Base-by-base conservation (phyloP, 2,888 invertebrate genomes). In the Phrixothrix hirtus region DNA sequence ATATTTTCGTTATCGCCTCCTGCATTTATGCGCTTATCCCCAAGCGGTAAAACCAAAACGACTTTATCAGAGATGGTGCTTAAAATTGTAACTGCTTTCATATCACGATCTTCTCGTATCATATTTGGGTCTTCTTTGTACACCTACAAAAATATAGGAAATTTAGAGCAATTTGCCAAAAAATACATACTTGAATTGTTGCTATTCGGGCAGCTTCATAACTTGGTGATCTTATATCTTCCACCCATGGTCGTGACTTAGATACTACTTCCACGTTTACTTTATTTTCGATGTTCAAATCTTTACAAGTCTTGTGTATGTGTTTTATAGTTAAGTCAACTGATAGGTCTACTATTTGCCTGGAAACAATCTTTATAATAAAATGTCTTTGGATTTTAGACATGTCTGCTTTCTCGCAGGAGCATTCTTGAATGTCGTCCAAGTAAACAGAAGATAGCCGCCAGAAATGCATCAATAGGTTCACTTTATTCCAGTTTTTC, bases 391-490 rank as follows among this genome's bases (percentile, higher is more conserved):
- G 72, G 2, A 75, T 60, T 46, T 67, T 68, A 2, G 63, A 61
- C 2, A 49, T 60, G 38, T 74, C 72, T 15, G 69, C 62, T 31
- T 74, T 68, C 2, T 73, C 71, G 42, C 75, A 75, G 2, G 58
- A 66, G 36, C 75, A 75, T 37, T 69, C 69, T 48, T 71, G 59
- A 3, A 67, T 68, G 7, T 74, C 71, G 36, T 66, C 69, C 0
- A 75, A 56, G 13, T 60, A 62, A 26, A 76, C 67, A 1, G 71
- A 68, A 0, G 76, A 76, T 7, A 72, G 60, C 21, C 78, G 65
- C 79, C 78, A 79, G 38, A 75, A 75, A 37, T 73, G 69, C 78
- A 78, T 77, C n/a, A 77, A 55, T 7, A 76, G 58, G 53, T 72
- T 72, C 0, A 72, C 65, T 61, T 75, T 71, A 55, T 70, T 70